A percentile compares a stretch with the other conserved stretches of the same genome.
These are phyloP conservation scores for Melinopterus prodromus DNA, from an alignment of 2,888 invertebrate species.

Conservation along the genomic window DNA sequence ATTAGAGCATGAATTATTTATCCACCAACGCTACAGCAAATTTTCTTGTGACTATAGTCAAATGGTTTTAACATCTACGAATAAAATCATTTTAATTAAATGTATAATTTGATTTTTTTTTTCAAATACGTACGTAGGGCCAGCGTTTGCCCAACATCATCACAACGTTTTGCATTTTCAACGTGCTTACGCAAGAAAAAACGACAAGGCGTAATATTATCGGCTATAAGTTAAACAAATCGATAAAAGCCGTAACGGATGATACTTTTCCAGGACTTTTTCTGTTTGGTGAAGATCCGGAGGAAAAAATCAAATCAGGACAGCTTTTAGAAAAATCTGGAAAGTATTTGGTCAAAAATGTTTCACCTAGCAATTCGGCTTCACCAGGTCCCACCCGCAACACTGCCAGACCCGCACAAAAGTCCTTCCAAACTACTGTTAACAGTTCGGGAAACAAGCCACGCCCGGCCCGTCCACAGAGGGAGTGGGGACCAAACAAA, in stretches of 20 bases:
- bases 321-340: slow-evolving; percentile 9
- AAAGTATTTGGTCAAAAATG: not conserved
- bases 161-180: too few relatives aligned
- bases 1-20: too few relatives aligned
- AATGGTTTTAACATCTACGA: too few relatives aligned
- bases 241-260: not conserved
- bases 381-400: too few relatives aligned
- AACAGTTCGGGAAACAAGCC: slow-evolving; percentile 8
- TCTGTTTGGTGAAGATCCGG: not conserved
- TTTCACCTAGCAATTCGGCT: too few relatives aligned
- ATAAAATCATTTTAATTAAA: too few relatives aligned
- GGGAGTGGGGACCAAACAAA: not conserved
- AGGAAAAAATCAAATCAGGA: slow-evolving; percentile 1
- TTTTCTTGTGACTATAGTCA: too few relatives aligned
- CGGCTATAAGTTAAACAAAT: not conserved
- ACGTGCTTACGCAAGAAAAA: too few relatives aligned
- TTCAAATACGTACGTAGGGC: too few relatives aligned
- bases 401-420: not conserved
- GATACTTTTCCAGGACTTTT: not conserved
- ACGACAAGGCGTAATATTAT: not conserved
- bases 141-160: too few relatives aligned
- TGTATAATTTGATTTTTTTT: too few relatives aligned
- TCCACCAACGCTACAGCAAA: too few relatives aligned
- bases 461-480: slow-evolving; percentile 15
- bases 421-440: not conserved